These are phyloP conservation scores for Oncorhynchus nerka DNA, from an alignment of 2,113 vertebrate species.

Conservation along the genomic window DNA sequence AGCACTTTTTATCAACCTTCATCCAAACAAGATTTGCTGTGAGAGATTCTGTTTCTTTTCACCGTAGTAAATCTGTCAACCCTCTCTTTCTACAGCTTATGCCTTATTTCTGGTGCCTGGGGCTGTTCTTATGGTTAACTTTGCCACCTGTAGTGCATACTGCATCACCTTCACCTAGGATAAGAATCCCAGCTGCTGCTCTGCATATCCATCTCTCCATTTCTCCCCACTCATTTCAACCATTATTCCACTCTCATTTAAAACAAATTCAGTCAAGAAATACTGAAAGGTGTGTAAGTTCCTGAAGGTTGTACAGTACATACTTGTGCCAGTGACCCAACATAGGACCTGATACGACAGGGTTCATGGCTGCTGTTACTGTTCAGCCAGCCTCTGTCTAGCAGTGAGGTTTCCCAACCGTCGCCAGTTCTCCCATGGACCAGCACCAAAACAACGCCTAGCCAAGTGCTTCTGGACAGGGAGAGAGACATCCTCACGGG, in stretches of 20 bases:
- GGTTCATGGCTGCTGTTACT: background rate
- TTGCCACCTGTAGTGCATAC: too few species aligned
- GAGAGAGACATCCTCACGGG: background rate
- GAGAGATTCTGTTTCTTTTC: background rate
- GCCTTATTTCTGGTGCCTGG: too few species aligned
- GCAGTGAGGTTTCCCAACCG: too few species aligned
- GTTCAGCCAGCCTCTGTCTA: too few species aligned
- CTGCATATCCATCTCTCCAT: too few species aligned
- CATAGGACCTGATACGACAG: background rate
- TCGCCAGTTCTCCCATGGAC: background rate
- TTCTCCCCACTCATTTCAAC: too few species aligned
- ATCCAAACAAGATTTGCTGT: too few species aligned
- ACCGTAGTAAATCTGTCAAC: background rate
- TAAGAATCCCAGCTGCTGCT: too few species aligned
- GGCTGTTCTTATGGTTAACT: too few species aligned
- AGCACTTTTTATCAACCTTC: too few species aligned
- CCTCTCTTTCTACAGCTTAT: background rate
- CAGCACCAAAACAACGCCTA: background rate
- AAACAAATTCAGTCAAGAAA: background rate
- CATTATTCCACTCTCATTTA: background rate
- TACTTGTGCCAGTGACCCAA: background rate
- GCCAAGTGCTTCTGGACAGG: background rate
- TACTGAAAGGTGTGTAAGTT: constrained; percentile 1
- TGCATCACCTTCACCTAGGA: too few species aligned
- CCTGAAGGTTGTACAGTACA: background rate